These are phyloP conservation scores for Chirona hameri DNA, from an alignment of 2,888 invertebrate genomes.

Conservation along the genomic window DNA sequence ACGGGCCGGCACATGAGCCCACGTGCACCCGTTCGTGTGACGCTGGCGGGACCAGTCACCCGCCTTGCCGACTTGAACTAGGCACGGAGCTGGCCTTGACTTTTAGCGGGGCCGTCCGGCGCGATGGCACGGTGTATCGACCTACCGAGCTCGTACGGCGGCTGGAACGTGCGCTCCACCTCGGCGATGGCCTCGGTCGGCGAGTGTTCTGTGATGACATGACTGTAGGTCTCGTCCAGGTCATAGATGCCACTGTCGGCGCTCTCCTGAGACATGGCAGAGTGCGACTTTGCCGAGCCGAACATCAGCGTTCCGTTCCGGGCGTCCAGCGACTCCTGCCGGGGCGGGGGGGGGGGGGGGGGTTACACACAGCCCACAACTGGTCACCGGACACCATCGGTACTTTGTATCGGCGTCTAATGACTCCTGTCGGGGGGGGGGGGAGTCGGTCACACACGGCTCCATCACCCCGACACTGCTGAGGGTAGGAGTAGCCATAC, in stretches of 20 bases:
- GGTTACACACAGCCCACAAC: no score
- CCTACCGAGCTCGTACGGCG: conserved; percentile 39
- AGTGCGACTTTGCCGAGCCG: conserved; percentile 1
- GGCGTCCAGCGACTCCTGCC: not conserved
- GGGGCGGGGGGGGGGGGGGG: not conserved
- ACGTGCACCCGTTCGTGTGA: no score
- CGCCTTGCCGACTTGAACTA: no score
- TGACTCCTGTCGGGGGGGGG: not conserved
- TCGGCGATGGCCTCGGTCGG: conserved; percentile 36
- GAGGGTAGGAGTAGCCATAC: no score
- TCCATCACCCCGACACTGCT: no score
- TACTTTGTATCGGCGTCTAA: no score
- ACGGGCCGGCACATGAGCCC: no score
- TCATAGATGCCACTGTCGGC: conserved; percentile 40
- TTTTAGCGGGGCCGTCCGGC: no score
- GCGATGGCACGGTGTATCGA: not conserved
- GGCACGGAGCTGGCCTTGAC: no score
- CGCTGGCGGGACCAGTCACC: no score
- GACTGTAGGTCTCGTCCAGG: conserved; percentile 40
- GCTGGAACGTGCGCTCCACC: conserved; percentile 38
- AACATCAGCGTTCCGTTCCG: conserved; percentile 30
- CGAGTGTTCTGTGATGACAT: conserved; percentile 41
- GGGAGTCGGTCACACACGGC: no score
- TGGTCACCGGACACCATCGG: no score
- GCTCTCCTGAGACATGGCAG: conserved; percentile 37